Evolutionary conservation across 2,888 invertebrate species (phyloP).

Genomic region (Hydropsyche betteni): DNA sequence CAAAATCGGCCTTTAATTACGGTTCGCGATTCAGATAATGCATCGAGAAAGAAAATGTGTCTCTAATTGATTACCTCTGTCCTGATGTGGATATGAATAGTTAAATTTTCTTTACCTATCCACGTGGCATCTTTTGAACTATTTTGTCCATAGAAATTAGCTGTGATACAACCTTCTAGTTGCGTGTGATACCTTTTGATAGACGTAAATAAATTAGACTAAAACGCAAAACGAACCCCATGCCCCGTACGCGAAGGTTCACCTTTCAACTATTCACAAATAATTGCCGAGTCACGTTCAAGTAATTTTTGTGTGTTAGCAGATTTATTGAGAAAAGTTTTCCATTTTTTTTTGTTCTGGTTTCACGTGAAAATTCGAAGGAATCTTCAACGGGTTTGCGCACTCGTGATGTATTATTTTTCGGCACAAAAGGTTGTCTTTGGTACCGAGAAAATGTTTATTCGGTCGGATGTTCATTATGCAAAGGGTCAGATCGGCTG

Average conservation of each 20-base stretch:
- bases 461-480: constrained; percentile 9
- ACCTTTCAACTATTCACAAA: constrained; percentile 4
- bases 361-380: too few relatives aligned
- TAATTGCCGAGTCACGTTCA: constrained; percentile 23
- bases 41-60: too few relatives aligned
- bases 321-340: constrained; percentile 1
- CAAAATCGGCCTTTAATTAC: too few relatives aligned
- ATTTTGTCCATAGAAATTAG: constrained; percentile 10
- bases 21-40: too few relatives aligned
- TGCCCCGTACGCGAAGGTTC: constrained; percentile 4
- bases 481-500: background rate
- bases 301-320: background rate
- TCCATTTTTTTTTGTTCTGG: background rate
- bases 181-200: constrained; percentile 30
- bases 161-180: constrained; percentile 9
- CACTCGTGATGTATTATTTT: constrained; percentile 10
- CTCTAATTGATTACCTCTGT: background rate
- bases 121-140: constrained; percentile 6
- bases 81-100: background rate
- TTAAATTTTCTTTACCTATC: constrained; percentile 17
- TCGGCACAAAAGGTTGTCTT: too few relatives aligned
- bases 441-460: background rate
- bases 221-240: constrained; percentile 11
- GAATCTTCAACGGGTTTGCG: background rate
- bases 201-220: constrained; percentile 29